Percentiles rank a stretch among this genome's conserved stretches.
These are phyloP conservation scores for Cryptosula pallasiana DNA, from an alignment of 2,888 invertebrate genomes.

Conservation along the genomic window DNA sequence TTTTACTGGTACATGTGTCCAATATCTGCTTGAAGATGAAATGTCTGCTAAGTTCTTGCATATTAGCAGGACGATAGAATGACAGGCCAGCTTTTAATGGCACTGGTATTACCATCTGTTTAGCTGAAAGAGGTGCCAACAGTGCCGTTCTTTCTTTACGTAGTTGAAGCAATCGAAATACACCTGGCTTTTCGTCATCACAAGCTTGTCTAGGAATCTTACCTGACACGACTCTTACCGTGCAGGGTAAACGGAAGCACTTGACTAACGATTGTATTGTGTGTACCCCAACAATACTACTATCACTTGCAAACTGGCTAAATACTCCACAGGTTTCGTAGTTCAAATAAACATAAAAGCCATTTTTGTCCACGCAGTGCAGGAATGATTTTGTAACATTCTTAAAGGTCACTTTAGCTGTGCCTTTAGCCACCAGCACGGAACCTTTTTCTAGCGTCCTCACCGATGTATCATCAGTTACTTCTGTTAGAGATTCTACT, in stretches of 20 bases:
- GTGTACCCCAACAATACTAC: slow-evolving; percentile 90
- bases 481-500: background rate
- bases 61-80: background rate
- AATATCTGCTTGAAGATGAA: background rate
- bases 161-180: slow-evolving; percentile 37
- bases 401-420: background rate
- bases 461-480: background rate
- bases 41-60: background rate
- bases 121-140: slow-evolving; percentile 2
- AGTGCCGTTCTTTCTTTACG: background rate
- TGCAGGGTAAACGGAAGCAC: slow-evolving; percentile 78
- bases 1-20: slow-evolving; percentile 1
- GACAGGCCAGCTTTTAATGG: background rate
- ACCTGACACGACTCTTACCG: slow-evolving; percentile 85
- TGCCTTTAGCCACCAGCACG: background rate
- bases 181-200: slow-evolving; percentile 40
- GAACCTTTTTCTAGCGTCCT: background rate
- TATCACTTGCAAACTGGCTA: slow-evolving; percentile 84
- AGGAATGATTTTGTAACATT: slow-evolving; percentile 51
- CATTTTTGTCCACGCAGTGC: slow-evolving; percentile 78
- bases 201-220: slow-evolving; percentile 66
- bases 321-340: slow-evolving; percentile 85
- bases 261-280: slow-evolving; percentile 81
- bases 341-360: slow-evolving; percentile 74
- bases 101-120: background rate